Base-by-base conservation (phyloP, 2,888 invertebrate genomes). In the Balanococcus diminutus region DNA sequence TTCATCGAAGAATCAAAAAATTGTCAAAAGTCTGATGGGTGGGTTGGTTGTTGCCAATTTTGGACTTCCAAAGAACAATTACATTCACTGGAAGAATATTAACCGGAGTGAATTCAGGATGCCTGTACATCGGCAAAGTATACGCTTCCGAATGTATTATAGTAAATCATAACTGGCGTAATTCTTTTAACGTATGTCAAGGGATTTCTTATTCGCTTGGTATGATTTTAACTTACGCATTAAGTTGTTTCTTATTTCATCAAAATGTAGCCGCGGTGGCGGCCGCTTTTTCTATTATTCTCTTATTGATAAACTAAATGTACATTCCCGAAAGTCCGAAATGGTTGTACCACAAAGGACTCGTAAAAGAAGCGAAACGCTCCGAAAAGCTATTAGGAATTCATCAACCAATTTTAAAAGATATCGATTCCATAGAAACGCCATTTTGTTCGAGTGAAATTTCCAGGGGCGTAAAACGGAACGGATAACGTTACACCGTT, bases 271-370 rank as follows among this genome's bases (percentile, higher is more conserved):
- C 88, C 0, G 87, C 87, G 39, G 86, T 88, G 9, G 88, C 88
- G 4, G 87, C 88, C 11, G 56, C 90, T 0, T 89, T 92, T 56
- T 91, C 92, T 0, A 88, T 90, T 11, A 72, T 90, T 0, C 89
- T 91, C 0, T 89, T 91, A 61, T 87, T 90, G 1, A 87, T 91
- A 72, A 89, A 90, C 2, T 88, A 90, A 2, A 89, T 90, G 39
- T 88, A 91, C 36, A 89, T 92, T 36, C 91, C 92, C 0, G 92
- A 92, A 89, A 92, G 92, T n/a, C 92, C 92, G 0, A 88, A 91
- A 3, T 92, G 92, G 92, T 88, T 92, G 25, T 89, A 91, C 0
- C 89, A 90, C 36, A 90, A 90, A 86, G 91, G 91, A 82, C 90
- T 91, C 11, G 87, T 90, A 22, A 90, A 90, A 2, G 91, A 92